Conservation (phyloP, 2,888 invertebrate species). For the Sminthurinus aureus region DNA sequence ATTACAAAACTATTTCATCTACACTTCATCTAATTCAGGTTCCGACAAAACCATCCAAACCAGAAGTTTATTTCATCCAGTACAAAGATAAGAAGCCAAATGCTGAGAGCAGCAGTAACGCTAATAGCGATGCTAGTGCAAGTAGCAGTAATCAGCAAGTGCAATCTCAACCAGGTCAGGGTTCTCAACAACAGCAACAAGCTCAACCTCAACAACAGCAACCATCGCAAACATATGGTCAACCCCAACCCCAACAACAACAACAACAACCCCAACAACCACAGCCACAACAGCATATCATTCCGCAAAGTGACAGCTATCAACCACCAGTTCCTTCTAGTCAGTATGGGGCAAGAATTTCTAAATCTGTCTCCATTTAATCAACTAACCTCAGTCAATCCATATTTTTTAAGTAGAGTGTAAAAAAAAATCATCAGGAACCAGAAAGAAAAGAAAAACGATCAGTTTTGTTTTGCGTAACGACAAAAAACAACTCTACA, state of each 20-base stretch:
- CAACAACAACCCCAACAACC: neutral
- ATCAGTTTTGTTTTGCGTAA: neutral
- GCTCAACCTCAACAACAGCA: neutral
- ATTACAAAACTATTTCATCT: no score
- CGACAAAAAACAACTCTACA: no score
- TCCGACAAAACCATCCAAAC: constrained; percentile 84
- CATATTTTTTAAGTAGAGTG: neutral
- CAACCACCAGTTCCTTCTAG: constrained; percentile 38
- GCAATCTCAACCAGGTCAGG: constrained; percentile 13
- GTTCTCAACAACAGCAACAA: constrained; percentile 15
- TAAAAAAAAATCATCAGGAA: neutral
- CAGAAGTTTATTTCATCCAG: constrained; percentile 88
- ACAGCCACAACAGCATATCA: constrained; percentile 7
- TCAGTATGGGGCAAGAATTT: constrained; percentile 44
- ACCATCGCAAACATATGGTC: constrained; percentile 1
- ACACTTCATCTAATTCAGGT: constrained; percentile 57
- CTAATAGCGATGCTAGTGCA: neutral
- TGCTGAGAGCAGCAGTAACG: neutral
- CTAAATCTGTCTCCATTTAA: constrained; percentile 36
- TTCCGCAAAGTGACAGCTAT: no score
- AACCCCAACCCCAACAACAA: constrained; percentile 30
- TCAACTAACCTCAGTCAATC: neutral
- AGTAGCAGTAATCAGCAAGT: neutral
- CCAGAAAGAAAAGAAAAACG: neutral
- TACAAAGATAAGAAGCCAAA: constrained; percentile 67